Conservation (phyloP, 2,888 invertebrate species). For the Vanessa cardui region DNA sequence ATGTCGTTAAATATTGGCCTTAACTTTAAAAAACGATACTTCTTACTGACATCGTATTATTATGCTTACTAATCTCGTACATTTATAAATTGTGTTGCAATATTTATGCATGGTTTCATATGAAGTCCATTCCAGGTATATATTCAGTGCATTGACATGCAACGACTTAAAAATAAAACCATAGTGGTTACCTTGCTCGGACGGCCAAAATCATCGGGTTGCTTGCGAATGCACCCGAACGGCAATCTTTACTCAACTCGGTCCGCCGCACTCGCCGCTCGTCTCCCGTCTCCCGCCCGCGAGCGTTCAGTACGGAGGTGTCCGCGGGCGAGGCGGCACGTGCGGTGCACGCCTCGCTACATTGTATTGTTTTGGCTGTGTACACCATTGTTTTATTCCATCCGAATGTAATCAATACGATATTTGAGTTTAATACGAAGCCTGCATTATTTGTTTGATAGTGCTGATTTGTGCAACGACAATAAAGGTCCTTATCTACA, state of each 20-base stretch:
- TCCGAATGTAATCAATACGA: slow-evolving; percentile 73
- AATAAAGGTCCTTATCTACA: slow-evolving; percentile 55
- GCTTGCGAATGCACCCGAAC: slow-evolving; percentile 69
- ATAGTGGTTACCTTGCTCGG: slow-evolving; percentile 54
- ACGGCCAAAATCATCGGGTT: slow-evolving; percentile 62
- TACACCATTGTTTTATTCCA: slow-evolving; percentile 73
- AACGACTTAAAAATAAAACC: slow-evolving; percentile 58
- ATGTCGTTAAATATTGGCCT: neutral
- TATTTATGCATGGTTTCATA: slow-evolving; percentile 24
- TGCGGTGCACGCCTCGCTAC: slow-evolving; percentile 78
- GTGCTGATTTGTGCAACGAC: slow-evolving; percentile 54
- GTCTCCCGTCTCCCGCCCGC: slow-evolving; percentile 24
- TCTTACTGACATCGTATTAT: no score
- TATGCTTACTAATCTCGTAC: neutral
- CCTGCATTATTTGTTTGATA: slow-evolving; percentile 55
- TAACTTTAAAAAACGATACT: no score
- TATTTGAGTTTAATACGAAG: slow-evolving; percentile 61
- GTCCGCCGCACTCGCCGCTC: slow-evolving; percentile 36
- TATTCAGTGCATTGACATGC: slow-evolving; percentile 52
- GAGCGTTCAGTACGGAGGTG: slow-evolving; percentile 66
- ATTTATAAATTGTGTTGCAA: slow-evolving; percentile 14
- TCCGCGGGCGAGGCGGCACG: slow-evolving; percentile 82
- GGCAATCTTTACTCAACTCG: slow-evolving; percentile 64
- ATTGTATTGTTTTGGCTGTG: slow-evolving; percentile 73
- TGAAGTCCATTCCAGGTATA: slow-evolving; percentile 21